These are phyloP conservation scores for Drosophila oshimai DNA, from an alignment of 1,140 invertebrate genomes.

Conservation along the genomic window DNA sequence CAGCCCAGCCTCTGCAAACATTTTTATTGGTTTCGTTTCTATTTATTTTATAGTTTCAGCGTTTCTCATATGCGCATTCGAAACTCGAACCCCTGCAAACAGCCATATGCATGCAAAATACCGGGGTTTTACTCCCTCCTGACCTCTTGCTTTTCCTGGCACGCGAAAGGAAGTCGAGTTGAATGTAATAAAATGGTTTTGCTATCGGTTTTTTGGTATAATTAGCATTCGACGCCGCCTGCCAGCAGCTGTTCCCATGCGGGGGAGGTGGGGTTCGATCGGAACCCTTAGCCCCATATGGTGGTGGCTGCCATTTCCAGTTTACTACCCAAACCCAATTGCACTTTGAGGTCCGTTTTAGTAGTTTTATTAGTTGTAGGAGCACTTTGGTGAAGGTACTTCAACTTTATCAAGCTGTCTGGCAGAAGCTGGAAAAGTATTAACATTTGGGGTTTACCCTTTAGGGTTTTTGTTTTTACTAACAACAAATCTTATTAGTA, in stretches of 20 bases:
- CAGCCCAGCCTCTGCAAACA: too few relatives aligned
- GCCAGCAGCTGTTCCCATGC: constrained; percentile 46
- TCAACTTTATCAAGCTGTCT: background rate
- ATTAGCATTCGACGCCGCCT: constrained; percentile 56
- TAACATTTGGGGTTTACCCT: too few relatives aligned
- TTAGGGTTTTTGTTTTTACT: too few relatives aligned
- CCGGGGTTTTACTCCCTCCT: background rate
- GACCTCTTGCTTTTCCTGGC: constrained; percentile 1
- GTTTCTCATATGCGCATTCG: constrained; percentile 4
- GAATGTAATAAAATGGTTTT: constrained; percentile 51
- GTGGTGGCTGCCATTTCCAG: background rate
- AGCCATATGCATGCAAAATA: constrained; percentile 58
- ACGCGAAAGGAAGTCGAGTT: constrained; percentile 46
- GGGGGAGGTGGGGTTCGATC: background rate
- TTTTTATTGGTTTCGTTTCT: constrained; percentile 1
- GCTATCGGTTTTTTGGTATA: constrained; percentile 53
- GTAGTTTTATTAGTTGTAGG: background rate
- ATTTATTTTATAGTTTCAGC: constrained; percentile 36
- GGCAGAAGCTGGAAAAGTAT: background rate
- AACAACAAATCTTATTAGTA: too few relatives aligned
- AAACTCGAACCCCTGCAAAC: constrained; percentile 7
- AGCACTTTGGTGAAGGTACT: background rate
- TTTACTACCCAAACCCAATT: background rate
- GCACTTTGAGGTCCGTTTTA: background rate
- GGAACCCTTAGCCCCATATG: background rate